Evolutionary conservation across 2,888 invertebrate species (phyloP), one percentile per base, ranked within the genome.

Genomic region (Caenorhabditis angaria): DNA sequence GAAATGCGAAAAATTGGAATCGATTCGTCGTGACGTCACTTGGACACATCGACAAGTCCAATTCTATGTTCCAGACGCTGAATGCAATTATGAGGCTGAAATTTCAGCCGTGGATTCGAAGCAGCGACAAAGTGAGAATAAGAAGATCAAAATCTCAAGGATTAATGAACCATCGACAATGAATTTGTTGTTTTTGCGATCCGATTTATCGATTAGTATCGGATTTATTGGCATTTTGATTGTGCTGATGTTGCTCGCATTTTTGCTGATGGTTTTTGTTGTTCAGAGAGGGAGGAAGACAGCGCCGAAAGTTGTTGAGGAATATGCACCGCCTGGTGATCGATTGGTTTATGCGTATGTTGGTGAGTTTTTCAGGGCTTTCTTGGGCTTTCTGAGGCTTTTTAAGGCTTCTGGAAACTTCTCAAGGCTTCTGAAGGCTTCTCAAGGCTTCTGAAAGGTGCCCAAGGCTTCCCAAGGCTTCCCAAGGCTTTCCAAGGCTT

Each of bases 21-120:
- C 70, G 0, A 73, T 76, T 24, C 59, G 78, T 29, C 29, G 78
- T 51, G 71, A 70, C 35, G 69, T 78, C 14, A 76, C 78, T 27
- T 66, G 71, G 66, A 74, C 78, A 12, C 78, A 79, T 32, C 65
- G 78, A 6, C 67, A 68, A 53, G 76, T 79, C 0, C 53, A 69
- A 0, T 65, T 79, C 50, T 72, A 79, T 48, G 65, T 74, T 10
- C 70, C 73, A 2, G 78, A 79, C 53, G 72, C 68, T 14, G 63
- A 71, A 22, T 79, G 78, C 54, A 76, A 77, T 35, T 79, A 77
- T 54, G 76, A 77, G 53, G 74, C 68, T 3, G 78, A 75, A 29
- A 64, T 79, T 18, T 59, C 65, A 8, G 78, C 77, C 4, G 65
- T 79, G 24, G 78, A 79, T 53, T 66, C 69, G 0, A 74, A 71